Conservation (phyloP, 2,113 vertebrate species). For the Scalopus aquaticus region DNA sequence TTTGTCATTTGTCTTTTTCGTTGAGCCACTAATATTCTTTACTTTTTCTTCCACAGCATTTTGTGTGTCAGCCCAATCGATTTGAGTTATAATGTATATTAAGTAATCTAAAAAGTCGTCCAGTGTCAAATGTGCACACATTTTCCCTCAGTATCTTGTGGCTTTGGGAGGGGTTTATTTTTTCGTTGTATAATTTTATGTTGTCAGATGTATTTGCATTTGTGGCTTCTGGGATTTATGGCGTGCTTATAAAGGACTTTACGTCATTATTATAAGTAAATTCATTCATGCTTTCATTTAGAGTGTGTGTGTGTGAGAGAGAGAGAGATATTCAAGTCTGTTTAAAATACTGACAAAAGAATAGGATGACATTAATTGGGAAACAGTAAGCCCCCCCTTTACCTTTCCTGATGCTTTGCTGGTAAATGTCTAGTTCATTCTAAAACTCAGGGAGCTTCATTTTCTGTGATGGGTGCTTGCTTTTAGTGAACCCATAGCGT, state of each 20-base stretch:
- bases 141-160: too few species aligned
- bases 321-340: too few species aligned
- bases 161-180: not conserved
- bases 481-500: not conserved
- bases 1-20: not conserved
- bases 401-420: not conserved
- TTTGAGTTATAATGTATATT: slow-evolving; percentile 40
- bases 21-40: not conserved
- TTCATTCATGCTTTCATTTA: not conserved
- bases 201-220: slow-evolving; percentile 15
- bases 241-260: not conserved
- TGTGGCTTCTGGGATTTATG: slow-evolving; percentile 30
- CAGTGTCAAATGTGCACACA: not conserved
- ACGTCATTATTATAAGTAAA: not conserved
- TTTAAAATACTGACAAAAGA: slow-evolving; percentile 1
- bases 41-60: not conserved
- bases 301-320: slow-evolving; percentile 6
- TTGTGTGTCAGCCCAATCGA: not conserved
- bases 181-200: not conserved
- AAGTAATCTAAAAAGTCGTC: slow-evolving; percentile 42
- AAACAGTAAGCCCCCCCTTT: not conserved
- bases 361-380: not conserved
- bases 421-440: not conserved
- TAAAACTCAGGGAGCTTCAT: not conserved
- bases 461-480: not conserved